phyloP scores from a whole-genome alignment of 2,888 invertebrate species.

The Suillia variegata region DNA sequence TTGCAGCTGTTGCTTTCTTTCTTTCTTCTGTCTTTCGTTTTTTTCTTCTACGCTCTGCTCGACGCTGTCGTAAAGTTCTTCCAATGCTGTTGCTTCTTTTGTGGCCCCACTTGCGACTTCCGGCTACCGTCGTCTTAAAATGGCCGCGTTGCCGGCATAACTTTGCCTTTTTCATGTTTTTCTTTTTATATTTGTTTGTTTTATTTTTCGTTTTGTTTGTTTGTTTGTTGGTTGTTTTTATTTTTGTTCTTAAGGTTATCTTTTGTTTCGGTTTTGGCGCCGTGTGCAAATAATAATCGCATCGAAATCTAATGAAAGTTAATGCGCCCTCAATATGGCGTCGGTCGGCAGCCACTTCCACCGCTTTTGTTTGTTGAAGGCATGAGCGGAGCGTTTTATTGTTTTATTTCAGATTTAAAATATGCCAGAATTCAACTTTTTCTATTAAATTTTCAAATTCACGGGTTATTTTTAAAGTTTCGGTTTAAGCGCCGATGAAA shows the following conservation, averaged over 20 bases:
- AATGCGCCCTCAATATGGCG: conserved; percentile 9
- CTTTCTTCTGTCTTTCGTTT: not conserved
- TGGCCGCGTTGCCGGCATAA: not conserved
- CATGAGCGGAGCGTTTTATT: too few species aligned
- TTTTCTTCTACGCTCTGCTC: not conserved
- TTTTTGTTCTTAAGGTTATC: not conserved
- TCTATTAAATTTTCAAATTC: not conserved
- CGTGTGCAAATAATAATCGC: conserved; percentile 10
- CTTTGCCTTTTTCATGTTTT: too few species aligned
- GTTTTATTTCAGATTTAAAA: too few species aligned
- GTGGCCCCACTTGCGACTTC: not conserved
- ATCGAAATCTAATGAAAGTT: conserved; percentile 22
- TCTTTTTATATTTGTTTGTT: not conserved
- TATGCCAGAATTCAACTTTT: not conserved
- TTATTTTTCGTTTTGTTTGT: too few species aligned
- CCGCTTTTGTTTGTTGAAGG: too few species aligned
- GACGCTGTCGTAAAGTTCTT: too few species aligned
- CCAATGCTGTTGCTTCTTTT: not conserved
- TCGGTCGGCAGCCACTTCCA: too few species aligned
- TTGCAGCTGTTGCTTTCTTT: not conserved
- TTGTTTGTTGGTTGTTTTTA: not conserved
- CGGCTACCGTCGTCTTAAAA: not conserved
- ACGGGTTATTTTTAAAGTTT: not conserved
- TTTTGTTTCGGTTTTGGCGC: not conserved
- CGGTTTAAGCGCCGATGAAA: too few species aligned